Percentiles rank a stretch among this genome's conserved stretches.
These are phyloP conservation scores for Formica exsecta DNA, from an alignment of 1,140 invertebrate genomes.

Conservation along the genomic window DNA sequence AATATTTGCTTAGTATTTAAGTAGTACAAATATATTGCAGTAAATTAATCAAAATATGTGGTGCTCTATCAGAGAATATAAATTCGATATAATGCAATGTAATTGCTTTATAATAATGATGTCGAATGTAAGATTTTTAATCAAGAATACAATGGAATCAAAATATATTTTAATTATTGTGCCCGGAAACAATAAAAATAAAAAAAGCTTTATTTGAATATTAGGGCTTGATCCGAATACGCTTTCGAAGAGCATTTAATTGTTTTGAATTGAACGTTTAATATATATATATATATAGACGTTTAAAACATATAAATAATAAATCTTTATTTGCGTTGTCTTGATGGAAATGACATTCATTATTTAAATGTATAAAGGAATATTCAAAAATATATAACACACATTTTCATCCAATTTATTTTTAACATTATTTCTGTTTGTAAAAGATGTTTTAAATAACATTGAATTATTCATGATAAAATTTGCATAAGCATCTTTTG, in stretches of 20 bases:
- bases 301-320: background rate
- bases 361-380: background rate
- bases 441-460: background rate
- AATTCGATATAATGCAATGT: background rate
- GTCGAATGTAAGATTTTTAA: background rate
- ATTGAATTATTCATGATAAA: slow-evolving; percentile 21
- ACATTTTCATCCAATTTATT: slow-evolving; percentile 1
- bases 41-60: slow-evolving; percentile 18
- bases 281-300: background rate
- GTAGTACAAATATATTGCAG: background rate
- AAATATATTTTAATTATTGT: background rate
- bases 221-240: too few species aligned
- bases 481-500: background rate
- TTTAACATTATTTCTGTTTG: background rate
- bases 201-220: slow-evolving; percentile 15
- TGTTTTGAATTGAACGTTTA: background rate
- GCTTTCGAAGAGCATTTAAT: background rate
- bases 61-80: background rate
- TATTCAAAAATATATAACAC: background rate
- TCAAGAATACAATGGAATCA: background rate
- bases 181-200: background rate
- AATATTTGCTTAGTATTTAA: slow-evolving; percentile 5
- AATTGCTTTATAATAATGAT: background rate
- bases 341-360: background rate
- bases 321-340: background rate